A percentile compares a stretch with the other conserved stretches of the same genome.
phyloP scores from a whole-genome alignment of 2,113 vertebrate genomes.

The Alouatta palliata region DNA sequence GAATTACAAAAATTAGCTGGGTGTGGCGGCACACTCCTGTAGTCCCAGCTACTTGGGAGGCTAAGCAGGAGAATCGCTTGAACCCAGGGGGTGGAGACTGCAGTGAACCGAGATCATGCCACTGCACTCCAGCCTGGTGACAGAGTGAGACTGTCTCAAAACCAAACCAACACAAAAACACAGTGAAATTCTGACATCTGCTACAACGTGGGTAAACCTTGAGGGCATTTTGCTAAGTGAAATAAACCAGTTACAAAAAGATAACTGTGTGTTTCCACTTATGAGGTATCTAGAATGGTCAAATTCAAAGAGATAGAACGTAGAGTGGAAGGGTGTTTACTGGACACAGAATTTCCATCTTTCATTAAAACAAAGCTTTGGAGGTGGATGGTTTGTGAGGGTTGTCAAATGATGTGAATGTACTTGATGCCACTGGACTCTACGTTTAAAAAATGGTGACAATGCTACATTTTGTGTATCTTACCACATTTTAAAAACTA shows the following conservation, averaged over 20 bases:
- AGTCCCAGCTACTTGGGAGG: too few relatives aligned
- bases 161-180: neutral
- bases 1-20: too few relatives aligned
- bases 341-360: neutral
- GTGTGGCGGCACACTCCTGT: too few relatives aligned
- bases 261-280: neutral
- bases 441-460: neutral
- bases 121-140: too few relatives aligned
- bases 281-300: neutral
- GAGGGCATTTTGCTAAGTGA: neutral
- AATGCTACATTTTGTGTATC: neutral
- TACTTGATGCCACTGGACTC: neutral
- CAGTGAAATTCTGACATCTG: neutral
- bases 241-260: neutral
- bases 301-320: neutral
- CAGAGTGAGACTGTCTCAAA: too few relatives aligned
- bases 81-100: too few relatives aligned
- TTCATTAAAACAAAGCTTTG: neutral
- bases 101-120: too few relatives aligned
- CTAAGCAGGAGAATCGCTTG: too few relatives aligned
- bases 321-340: neutral
- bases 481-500: neutral
- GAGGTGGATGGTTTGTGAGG: too few relatives aligned
- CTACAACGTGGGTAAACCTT: neutral
- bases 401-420: fast-evolving